Base-by-base conservation (phyloP, 2,797 vertebrate species). In the Neostethus bicornis region DNA sequence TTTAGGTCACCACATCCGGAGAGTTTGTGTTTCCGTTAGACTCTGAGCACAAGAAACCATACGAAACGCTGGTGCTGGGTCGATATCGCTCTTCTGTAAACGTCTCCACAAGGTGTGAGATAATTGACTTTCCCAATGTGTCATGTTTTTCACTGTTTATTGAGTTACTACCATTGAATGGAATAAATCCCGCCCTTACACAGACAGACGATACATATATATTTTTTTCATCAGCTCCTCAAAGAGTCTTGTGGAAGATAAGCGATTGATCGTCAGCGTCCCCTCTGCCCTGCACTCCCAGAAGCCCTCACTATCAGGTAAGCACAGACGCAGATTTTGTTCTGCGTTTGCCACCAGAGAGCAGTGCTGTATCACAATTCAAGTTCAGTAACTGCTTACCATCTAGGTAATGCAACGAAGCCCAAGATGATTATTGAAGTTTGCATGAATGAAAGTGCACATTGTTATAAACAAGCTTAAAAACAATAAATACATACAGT, bases 21-120 rank as follows among this genome's bases (percentile, higher is more conserved):
- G 90, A 96, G 65, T 95, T 95, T 84, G 94, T 99, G 38, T 94
- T 96, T 69, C 96, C 96, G 2, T 88, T 98, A 51, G 95, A 99
- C 84, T 99, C 97, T 1, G 75, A 83, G 35, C 97, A 99, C 86
- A 99, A 99, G 90, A 98, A 97, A 46, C 95, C 97, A 0, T 99
- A 99, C 55, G 97, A 99, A 81, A 88, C 91, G 61, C 85, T 99
- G 71, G 72, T 99, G 23, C 12, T 99, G 64, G 97, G 97, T 31
- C 90, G 91, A 85, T 79, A 90, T 50, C 70, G 60, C 45, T 53
- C 64, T 60, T 61, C 68, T 16, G 7, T 28, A 38, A 51, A 83
- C 47, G 8, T 35, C 16, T 4, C 66, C 3, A 7, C 19, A 1
- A 79, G 87, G 89, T 90, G 38, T 4, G 19, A 59, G 35, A 38